Evolutionary conservation across 92 coral and sea anemone species (phyloP), one percentile per base, ranked within the genome.

Genomic region (Siderastrea radians): DNA sequence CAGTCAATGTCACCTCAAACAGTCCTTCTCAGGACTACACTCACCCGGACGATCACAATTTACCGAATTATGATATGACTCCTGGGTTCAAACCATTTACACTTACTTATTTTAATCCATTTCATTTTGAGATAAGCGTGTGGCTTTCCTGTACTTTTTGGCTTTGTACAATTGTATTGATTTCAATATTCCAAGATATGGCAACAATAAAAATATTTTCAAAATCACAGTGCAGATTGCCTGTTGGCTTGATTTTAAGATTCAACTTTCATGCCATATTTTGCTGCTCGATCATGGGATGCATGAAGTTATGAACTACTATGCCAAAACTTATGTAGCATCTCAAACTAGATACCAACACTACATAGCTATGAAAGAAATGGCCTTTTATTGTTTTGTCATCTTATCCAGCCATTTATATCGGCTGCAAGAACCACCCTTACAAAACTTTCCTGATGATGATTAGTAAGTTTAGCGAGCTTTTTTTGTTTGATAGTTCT

Each of bases 361-460:
- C 63, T 93, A 98, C 52, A 85, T 97, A 90, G 95, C 95, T 73
- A 90, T 90, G 76, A 97, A 97, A 73, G 98, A 97, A 84, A 97
- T 97, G 99, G 98, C 99, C 19, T 97, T 95, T 88, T 95, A 94
- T 72, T 97, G 99, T 88, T 97, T 97, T 85, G 99, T 95, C 86
- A 86, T 97, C 62, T 85, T 97, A 87, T 94, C 95, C 72, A 91
- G 95, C 77, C 99, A 97, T 90, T 89, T 97, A 64, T 92, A 93
- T 83, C 98, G 95, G 73, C 74, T 92, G 55, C 96, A 96, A 88
- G 96, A 96, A 80, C 98, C 99, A 60, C 94, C 96, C 51, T 84
- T 96, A 87, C 98, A 98, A 70, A 91, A 92, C 86, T 97, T 97
- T 92, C 95, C 99, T 81, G 95, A 97, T 85, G 98, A 95, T 49